Evolutionary conservation across 2,888 invertebrate genomes (phyloP).

Genomic region (Standfussiana lucernea): DNA sequence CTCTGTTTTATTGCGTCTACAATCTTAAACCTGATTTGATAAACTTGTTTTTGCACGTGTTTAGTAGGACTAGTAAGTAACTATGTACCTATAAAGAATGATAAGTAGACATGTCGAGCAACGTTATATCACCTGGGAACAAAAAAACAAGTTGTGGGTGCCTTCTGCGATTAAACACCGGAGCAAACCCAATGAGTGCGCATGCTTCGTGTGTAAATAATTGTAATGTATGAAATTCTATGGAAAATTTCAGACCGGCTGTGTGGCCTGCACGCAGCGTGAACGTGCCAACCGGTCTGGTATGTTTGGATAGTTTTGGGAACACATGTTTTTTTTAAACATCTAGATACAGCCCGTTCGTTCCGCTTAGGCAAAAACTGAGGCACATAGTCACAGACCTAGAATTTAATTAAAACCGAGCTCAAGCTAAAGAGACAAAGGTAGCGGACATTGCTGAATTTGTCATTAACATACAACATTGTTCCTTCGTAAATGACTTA

Average conservation of each 20-base stretch:
- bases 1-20: background rate
- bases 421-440: background rate
- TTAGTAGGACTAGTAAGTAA: background rate
- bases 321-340: background rate
- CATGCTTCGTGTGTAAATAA: background rate
- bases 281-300: background rate
- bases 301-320: background rate
- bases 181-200: background rate
- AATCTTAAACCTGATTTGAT: constrained; percentile 8
- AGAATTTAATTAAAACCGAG: constrained; percentile 22
- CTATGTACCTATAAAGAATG: background rate
- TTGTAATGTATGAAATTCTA: background rate
- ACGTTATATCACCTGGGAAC: background rate
- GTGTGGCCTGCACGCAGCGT: background rate
- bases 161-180: background rate
- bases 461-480: constrained; percentile 5
- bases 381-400: background rate
- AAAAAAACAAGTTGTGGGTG: background rate
- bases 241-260: background rate
- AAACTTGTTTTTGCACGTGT: constrained; percentile 26
- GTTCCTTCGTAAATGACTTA: background rate
- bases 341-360: too few relatives aligned
- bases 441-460: background rate
- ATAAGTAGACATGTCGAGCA: background rate
- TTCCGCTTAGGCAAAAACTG: background rate